These are phyloP conservation scores for Pseudolaguvia tuberculata DNA, from an alignment of 2,113 vertebrate species.

Conservation along the genomic window DNA sequence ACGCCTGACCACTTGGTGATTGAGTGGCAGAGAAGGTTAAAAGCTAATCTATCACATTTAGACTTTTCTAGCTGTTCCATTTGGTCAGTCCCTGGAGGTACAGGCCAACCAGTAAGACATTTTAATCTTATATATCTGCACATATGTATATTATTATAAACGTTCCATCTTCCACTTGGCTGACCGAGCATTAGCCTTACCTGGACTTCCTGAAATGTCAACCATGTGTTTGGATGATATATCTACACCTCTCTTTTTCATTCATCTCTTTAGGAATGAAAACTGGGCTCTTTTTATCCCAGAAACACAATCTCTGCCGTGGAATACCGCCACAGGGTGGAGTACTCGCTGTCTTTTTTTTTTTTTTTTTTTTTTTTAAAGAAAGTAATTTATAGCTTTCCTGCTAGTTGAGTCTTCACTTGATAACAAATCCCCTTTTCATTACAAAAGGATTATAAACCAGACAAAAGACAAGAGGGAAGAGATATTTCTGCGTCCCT, in stretches of 20 bases:
- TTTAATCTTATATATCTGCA: too few species aligned
- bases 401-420: slow-evolving; percentile 62
- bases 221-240: not conserved
- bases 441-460: slow-evolving; percentile 62
- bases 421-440: slow-evolving; percentile 72
- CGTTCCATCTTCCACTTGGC: not conserved
- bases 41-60: slow-evolving; percentile 54
- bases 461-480: slow-evolving; percentile 43
- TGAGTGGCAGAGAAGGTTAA: slow-evolving; percentile 51
- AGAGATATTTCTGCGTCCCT: slow-evolving; percentile 39
- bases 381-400: slow-evolving; percentile 68
- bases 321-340: slow-evolving; percentile 55
- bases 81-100: not conserved
- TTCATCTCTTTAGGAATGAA: slow-evolving; percentile 32
- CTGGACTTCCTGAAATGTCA: slow-evolving; percentile 2
- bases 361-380: not conserved
- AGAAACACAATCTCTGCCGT: slow-evolving; percentile 63
- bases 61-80: slow-evolving; percentile 25
- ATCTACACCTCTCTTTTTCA: slow-evolving; percentile 22
- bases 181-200: slow-evolving; percentile 5
- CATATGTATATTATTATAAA: too few species aligned
- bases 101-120: not conserved
- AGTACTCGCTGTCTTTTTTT: slow-evolving; percentile 47
- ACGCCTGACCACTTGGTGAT: slow-evolving; percentile 69
- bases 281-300: slow-evolving; percentile 45